A percentile compares a stretch with the other conserved stretches of the same genome.
Conservation (phyloP, 2,888 invertebrate species). For the Sminthurides aquaticus region DNA sequence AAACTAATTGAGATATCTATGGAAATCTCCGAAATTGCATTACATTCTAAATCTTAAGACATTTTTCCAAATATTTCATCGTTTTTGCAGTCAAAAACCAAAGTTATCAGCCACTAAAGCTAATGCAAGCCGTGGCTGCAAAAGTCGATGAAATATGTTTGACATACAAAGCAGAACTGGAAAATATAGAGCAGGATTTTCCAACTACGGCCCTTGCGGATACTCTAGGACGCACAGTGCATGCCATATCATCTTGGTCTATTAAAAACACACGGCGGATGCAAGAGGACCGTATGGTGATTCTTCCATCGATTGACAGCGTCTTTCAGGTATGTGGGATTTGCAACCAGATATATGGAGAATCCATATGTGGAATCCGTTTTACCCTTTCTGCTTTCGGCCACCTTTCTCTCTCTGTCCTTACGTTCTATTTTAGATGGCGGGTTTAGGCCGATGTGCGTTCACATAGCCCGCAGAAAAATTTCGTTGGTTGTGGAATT, state of each 20-base stretch:
- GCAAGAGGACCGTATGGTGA: slow-evolving; percentile 87
- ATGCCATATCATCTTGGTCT: slow-evolving; percentile 59
- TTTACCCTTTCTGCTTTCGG: neutral
- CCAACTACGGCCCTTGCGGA: slow-evolving; percentile 24
- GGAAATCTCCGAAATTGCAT: too few species aligned
- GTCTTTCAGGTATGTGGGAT: slow-evolving; percentile 36
- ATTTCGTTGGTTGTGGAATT: too few species aligned
- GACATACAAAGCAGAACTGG: slow-evolving; percentile 59
- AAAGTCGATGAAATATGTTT: slow-evolving; percentile 65
- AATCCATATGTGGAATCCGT: neutral
- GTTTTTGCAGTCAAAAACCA: slow-evolving; percentile 22
- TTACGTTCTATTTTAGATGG: too few species aligned
- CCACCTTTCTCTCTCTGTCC: too few species aligned
- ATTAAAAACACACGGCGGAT: slow-evolving; percentile 73
- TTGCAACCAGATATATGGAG: neutral
- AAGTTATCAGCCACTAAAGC: slow-evolving; percentile 59
- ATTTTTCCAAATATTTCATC: too few species aligned
- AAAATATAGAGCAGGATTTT: slow-evolving; percentile 18
- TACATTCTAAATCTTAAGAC: too few species aligned
- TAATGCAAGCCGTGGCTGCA: slow-evolving; percentile 66
- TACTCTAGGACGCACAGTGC: slow-evolving; percentile 47
- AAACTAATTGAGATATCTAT: too few species aligned
- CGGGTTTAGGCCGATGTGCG: too few species aligned
- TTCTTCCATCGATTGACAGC: slow-evolving; percentile 31
- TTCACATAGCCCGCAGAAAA: too few species aligned